Evolutionary conservation across 2,888 invertebrate species (phyloP), one percentile per base, ranked within the genome.

Genomic region (Diadromus collaris): DNA sequence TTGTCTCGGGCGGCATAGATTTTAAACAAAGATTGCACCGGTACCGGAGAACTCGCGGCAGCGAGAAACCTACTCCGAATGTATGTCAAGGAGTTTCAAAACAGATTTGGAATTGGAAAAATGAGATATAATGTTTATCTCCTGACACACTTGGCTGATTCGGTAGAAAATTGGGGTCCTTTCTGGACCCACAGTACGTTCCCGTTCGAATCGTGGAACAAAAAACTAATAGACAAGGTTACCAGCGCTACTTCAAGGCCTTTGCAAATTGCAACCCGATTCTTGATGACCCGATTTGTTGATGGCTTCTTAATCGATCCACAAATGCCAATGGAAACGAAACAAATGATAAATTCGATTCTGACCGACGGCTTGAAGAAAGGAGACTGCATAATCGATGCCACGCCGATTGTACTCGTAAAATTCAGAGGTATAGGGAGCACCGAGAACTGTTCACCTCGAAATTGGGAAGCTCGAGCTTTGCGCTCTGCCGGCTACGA

Each of bases 41-140:
- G 51, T 13, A 24, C 41, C 5, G 44, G 56, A n/a, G 71, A 82
- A 46, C 74, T 82, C 10, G 54, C 76, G 19, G 24, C 60, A 44
- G 68, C 80, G 24, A 51, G 46, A n/a, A 9, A 9, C 13, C 60
- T 78, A 21, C 38, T 82, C 10, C 16, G 60, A 5, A 24, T 56
- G 29, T 82, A 74, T 61, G 68, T 79, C 6, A 16, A 2, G 10
- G 65, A 48, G 24, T 78, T 61, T 27, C 56, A 81, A 76, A 24
- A 32, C n/a, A 44, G 16, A 6, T 82, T 78, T 64, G 80, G 75
- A 16, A 38, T 64, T n/a, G 41, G 16, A 9, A 63, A 76, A 41
- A 82, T 82, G 82, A 71, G 46, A 2, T 82, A 60, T 34, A 82
- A 82, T 46, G 51, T 79, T n/a, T 78, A 82, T 58, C 24, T 82